A percentile compares a stretch with the other conserved stretches of the same genome.
These are phyloP conservation scores for Lamellibrachia luymesi DNA, from an alignment of 1,140 invertebrate genomes.

Conservation along the genomic window DNA sequence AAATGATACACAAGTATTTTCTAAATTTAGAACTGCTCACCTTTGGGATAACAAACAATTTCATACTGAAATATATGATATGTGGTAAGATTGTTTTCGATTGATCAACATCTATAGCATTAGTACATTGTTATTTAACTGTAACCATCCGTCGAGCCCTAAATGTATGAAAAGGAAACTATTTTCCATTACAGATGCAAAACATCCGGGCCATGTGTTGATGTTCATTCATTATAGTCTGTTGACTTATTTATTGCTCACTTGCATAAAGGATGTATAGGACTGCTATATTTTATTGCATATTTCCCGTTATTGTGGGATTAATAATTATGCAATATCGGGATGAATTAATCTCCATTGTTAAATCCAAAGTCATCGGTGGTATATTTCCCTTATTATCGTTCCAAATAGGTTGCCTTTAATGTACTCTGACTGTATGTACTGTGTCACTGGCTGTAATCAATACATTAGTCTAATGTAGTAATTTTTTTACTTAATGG, in stretches of 20 bases:
- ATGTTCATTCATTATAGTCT: neutral
- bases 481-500: too few relatives aligned
- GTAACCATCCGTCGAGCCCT: neutral
- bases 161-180: neutral
- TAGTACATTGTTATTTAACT: neutral
- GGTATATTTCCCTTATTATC: conserved; percentile 1
- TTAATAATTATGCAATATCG: neutral
- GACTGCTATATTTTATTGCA: neutral
- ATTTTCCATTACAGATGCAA: neutral
- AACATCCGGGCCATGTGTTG: conserved; percentile 3
- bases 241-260: neutral
- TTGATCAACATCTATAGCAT: neutral
- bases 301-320: neutral
- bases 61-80: neutral
- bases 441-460: too few relatives aligned
- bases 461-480: too few relatives aligned
- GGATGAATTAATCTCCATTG: neutral
- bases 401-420: neutral
- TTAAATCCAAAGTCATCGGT: neutral
- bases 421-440: too few relatives aligned
- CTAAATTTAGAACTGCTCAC: neutral
- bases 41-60: neutral
- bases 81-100: neutral
- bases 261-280: neutral
- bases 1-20: neutral